These are phyloP conservation scores for Muscicapa comitata DNA, from an alignment of 2,797 vertebrate species.

Conservation along the genomic window DNA sequence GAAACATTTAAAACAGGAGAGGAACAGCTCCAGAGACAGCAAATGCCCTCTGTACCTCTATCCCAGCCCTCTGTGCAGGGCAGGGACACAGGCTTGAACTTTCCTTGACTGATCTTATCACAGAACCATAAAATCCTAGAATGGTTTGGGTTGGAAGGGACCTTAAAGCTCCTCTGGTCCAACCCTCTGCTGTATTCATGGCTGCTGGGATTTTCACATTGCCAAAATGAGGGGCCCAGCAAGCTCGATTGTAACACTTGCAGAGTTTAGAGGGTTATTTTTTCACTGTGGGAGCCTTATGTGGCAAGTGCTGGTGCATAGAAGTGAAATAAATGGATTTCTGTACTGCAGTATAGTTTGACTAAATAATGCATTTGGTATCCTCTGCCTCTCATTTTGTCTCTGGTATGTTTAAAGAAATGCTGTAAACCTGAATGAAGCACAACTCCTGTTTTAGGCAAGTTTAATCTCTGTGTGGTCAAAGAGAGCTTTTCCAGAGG, in stretches of 20 bases:
- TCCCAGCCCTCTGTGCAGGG: background rate
- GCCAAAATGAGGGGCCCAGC: background rate
- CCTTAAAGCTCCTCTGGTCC: background rate
- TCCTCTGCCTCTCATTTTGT: background rate
- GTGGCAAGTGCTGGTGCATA: accelerated
- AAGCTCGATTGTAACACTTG: background rate
- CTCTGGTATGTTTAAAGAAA: background rate
- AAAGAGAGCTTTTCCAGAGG: background rate
- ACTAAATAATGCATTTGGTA: background rate
- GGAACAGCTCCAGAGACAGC: background rate
- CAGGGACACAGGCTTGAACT: background rate
- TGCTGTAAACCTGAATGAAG: background rate
- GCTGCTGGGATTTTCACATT: background rate
- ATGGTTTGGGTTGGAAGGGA: background rate
- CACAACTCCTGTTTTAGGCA: accelerated
- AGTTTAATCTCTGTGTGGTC: background rate
- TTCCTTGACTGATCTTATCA: background rate
- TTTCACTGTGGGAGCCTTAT: background rate
- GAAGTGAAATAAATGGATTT: background rate
- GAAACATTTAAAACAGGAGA: background rate
- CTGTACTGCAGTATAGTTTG: accelerated
- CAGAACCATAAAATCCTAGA: background rate
- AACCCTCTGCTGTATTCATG: accelerated
- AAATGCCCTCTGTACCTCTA: background rate
- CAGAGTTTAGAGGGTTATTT: background rate